A percentile compares a stretch with the other conserved stretches of the same genome.
Conservation (phyloP, 1,140 invertebrate genomes). For the Rhizoglyphus robini region DNA sequence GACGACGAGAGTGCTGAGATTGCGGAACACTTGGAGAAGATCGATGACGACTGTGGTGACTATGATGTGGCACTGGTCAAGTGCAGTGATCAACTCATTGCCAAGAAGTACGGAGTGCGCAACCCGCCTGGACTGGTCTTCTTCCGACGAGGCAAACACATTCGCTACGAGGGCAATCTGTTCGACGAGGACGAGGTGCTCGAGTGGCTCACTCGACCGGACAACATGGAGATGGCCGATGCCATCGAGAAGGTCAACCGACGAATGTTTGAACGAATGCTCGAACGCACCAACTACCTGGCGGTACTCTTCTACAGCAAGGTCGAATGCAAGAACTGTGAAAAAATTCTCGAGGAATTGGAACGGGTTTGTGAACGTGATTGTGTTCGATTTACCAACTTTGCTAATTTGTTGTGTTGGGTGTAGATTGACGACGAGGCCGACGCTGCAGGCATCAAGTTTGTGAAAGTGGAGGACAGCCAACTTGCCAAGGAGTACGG, state of each 20-base stretch:
- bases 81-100: constrained; percentile 74
- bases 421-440: constrained; percentile 33
- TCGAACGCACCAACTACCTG: constrained; percentile 31
- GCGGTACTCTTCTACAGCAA: constrained; percentile 87
- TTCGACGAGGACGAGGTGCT: constrained; percentile 76
- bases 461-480: constrained; percentile 82
- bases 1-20: constrained; percentile 36
- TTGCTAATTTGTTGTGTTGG: constrained; percentile 14
- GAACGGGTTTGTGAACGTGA: constrained; percentile 31
- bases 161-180: constrained; percentile 65
- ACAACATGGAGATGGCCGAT: constrained; percentile 85
- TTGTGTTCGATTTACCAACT: neutral
- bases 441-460: constrained; percentile 52
- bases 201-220: constrained; percentile 81
- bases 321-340: constrained; percentile 76
- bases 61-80: constrained; percentile 85
- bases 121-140: constrained; percentile 78
- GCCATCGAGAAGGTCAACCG: constrained; percentile 39
- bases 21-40: constrained; percentile 67
- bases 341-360: constrained; percentile 64
- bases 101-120: constrained; percentile 80
- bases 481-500: constrained; percentile 63
- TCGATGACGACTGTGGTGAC: constrained; percentile 76
- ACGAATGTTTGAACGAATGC: constrained; percentile 35
- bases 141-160: constrained; percentile 74